Conservation (phyloP, 2,888 invertebrate species). For the Lithophane semibrunnea region DNA sequence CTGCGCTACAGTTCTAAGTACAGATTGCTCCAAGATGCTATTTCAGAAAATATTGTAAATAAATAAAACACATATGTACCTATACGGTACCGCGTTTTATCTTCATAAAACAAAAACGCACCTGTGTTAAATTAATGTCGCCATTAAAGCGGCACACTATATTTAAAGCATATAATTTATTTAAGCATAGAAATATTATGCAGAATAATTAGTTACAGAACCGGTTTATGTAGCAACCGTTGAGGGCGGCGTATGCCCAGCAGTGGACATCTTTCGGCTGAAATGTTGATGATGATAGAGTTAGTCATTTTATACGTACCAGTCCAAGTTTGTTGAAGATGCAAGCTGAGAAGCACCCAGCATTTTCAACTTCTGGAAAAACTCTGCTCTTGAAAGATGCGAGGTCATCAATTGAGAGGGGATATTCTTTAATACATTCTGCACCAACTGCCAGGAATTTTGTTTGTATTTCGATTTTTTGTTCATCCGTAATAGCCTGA, state of each 20-base stretch:
- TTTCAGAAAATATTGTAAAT: too few relatives aligned
- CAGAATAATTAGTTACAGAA: not conserved
- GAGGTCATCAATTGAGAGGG: slow-evolving; percentile 75
- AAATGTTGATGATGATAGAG: not conserved
- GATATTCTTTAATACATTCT: slow-evolving; percentile 73
- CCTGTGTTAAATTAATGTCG: too few relatives aligned
- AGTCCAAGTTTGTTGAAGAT: slow-evolving; percentile 75
- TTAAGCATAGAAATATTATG: not conserved
- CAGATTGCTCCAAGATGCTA: too few relatives aligned
- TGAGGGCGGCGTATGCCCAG: not conserved
- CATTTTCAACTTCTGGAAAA: slow-evolving; percentile 73
- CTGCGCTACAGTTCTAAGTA: too few relatives aligned
- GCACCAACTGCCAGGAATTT: slow-evolving; percentile 73
- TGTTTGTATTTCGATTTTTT: slow-evolving; percentile 71
- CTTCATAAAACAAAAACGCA: too few relatives aligned
- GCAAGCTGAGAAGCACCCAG: slow-evolving; percentile 79
- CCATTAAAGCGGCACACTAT: too few relatives aligned
- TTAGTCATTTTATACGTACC: slow-evolving; percentile 69
- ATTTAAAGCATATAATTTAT: too few relatives aligned
- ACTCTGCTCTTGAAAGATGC: slow-evolving; percentile 70
- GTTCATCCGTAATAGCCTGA: slow-evolving; percentile 68
- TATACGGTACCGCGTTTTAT: too few relatives aligned
- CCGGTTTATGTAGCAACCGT: not conserved
- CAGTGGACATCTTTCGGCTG: not conserved
- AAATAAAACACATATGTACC: too few relatives aligned